A percentile compares a stretch with the other conserved stretches of the same genome.
phyloP scores from a whole-genome alignment of 1,140 invertebrate species.

The Andricus grossulariae region DNA sequence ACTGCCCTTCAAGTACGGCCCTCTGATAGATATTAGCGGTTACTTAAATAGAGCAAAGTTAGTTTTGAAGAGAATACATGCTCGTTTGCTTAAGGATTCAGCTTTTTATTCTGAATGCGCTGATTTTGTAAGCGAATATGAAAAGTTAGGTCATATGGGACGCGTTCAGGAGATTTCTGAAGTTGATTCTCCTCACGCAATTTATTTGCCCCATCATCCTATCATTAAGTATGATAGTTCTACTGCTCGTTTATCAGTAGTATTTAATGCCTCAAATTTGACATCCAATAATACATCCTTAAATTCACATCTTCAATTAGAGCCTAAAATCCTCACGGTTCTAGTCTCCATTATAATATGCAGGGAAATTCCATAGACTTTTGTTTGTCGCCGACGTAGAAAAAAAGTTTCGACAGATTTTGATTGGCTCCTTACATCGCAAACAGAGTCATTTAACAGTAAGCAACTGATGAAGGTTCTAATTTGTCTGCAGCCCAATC shows the following conservation, averaged over 20 bases:
- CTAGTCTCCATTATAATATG: neutral
- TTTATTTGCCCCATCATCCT: conserved; percentile 46
- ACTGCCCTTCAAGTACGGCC: neutral
- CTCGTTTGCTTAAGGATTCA: too few relatives aligned
- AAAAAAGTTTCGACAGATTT: neutral
- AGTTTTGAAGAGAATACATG: too few relatives aligned
- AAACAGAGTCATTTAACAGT: neutral
- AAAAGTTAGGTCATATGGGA: neutral
- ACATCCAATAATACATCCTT: neutral
- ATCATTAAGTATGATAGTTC: conserved; percentile 13
- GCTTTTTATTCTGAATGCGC: too few relatives aligned
- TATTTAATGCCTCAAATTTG: conserved; percentile 37
- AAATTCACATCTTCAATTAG: conserved; percentile 12
- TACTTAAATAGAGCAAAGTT: too few relatives aligned
- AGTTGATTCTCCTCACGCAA: neutral
- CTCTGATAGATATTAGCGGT: neutral
- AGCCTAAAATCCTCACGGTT: conserved; percentile 33
- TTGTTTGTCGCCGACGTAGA: conserved; percentile 30
- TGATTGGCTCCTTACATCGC: neutral
- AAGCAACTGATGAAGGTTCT: neutral
- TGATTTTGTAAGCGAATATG: too few relatives aligned
- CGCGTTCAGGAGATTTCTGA: neutral
- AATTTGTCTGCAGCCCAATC: neutral
- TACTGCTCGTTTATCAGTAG: conserved; percentile 33
- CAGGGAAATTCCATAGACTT: conserved; percentile 14